Evolutionary conservation across 2,113 vertebrate genomes (phyloP).

Genomic region (Podarcis muralis): DNA sequence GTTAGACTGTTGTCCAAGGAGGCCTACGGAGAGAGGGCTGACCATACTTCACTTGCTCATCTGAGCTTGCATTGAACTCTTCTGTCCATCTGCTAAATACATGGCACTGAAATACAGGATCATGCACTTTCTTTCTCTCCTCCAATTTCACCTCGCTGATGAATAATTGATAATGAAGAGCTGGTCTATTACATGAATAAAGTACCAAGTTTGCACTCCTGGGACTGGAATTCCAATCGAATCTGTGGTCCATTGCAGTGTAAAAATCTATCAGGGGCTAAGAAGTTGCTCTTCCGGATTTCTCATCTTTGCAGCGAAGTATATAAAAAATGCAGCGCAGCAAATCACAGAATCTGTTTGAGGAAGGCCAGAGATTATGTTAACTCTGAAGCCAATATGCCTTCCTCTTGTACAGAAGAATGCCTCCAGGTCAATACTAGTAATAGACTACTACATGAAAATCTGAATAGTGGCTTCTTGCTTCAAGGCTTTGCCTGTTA

Average conservation of each 20-base stretch:
- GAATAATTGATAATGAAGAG: constrained; percentile 75
- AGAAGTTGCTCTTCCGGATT: constrained; percentile 50
- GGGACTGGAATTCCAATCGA: constrained; percentile 55
- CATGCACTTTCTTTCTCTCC: constrained; percentile 52
- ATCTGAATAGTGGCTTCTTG: background rate
- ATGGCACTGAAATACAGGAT: constrained; percentile 57
- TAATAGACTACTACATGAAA: constrained; percentile 6
- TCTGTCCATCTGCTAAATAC: constrained; percentile 50
- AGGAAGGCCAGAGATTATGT: constrained; percentile 58
- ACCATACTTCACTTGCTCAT: constrained; percentile 22
- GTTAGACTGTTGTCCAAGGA: constrained; percentile 6
- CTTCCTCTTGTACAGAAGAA: constrained; percentile 35
- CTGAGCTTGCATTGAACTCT: constrained; percentile 35
- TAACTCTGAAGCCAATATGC: constrained; percentile 50
- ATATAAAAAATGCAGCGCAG: constrained; percentile 46
- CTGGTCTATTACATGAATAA: constrained; percentile 57
- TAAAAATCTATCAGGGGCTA: constrained; percentile 53
- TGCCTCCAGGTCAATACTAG: constrained; percentile 19
- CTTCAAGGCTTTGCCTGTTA: background rate
- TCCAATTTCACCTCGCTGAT: constrained; percentile 63
- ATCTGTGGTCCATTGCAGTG: constrained; percentile 59
- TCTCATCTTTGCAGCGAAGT: constrained; percentile 38
- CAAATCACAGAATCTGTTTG: constrained; percentile 40
- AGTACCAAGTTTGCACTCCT: constrained; percentile 43
- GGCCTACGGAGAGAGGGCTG: constrained; percentile 15